These are phyloP conservation scores for Lepus europaeus DNA, from an alignment of 2,113 vertebrate genomes.

Conservation along the genomic window DNA sequence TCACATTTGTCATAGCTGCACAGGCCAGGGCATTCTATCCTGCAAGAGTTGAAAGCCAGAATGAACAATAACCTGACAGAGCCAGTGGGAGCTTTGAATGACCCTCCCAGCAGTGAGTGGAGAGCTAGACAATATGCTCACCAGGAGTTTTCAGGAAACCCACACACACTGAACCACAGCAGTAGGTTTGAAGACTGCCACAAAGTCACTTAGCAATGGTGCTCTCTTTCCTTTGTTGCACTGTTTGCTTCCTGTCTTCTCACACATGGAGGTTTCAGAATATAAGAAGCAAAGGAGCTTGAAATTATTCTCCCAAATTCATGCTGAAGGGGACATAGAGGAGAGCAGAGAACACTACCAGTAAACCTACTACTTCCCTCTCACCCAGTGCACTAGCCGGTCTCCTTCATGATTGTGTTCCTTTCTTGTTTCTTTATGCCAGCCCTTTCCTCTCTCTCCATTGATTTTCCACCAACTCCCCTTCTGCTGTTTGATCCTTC, in stretches of 20 bases:
- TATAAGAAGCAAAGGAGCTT: constrained; percentile 22
- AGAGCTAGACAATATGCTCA: neutral
- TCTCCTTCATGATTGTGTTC: neutral
- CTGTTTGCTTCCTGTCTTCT: neutral
- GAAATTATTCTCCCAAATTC: neutral
- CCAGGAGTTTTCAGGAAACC: neutral
- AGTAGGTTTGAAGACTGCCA: neutral
- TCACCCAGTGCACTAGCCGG: neutral
- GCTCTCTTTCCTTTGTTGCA: neutral
- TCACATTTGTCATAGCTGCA: neutral
- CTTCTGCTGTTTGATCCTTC: neutral
- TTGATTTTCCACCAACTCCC: neutral
- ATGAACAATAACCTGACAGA: neutral
- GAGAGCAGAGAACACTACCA: neutral
- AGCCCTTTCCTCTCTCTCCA: neutral
- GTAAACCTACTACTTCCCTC: neutral
- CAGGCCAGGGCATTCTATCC: neutral
- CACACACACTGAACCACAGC: neutral
- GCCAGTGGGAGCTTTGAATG: neutral
- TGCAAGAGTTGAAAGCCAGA: neutral
- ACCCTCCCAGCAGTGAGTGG: neutral
- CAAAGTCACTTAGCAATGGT: neutral
- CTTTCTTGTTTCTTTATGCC: neutral
- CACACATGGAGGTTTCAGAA: constrained; percentile 31
- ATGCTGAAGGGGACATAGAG: neutral